Evolutionary conservation across 2,797 vertebrate genomes (phyloP).

Genomic region (Calcarius lapponicus): DNA sequence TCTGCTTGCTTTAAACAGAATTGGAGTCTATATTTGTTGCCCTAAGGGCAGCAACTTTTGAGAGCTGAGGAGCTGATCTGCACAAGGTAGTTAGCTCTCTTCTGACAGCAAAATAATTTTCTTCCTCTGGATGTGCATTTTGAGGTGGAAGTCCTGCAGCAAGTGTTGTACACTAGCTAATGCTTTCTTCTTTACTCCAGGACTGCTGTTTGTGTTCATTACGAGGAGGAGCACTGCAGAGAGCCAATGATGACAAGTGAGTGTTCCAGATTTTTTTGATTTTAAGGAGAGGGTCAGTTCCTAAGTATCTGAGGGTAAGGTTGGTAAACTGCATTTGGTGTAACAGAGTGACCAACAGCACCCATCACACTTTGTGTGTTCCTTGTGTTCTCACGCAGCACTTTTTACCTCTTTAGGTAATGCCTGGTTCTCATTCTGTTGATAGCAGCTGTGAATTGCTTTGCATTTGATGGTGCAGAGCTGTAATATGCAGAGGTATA

Average conservation of each 20-base stretch:
- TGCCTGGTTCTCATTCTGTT: neutral
- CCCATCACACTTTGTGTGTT: neutral
- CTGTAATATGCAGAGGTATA: neutral
- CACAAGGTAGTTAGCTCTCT: neutral
- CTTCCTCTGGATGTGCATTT: neutral
- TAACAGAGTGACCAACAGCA: neutral
- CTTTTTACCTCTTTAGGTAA: neutral
- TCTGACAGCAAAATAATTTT: neutral
- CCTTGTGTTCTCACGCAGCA: neutral
- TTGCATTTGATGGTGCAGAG: neutral
- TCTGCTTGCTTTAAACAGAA: neutral
- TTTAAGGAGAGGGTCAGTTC: neutral
- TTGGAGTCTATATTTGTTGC: neutral
- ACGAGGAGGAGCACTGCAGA: conserved; percentile 93
- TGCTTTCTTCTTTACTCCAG: conserved; percentile 69
- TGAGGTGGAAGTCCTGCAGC: neutral
- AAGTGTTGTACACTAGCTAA: neutral
- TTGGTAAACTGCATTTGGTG: neutral
- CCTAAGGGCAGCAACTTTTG: neutral
- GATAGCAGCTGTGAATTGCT: neutral
- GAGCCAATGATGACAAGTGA: conserved; percentile 95
- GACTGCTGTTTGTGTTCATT: conserved; percentile 96
- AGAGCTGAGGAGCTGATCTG: neutral
- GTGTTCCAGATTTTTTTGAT: conserved; percentile 37
- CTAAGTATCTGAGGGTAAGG: neutral